Conservation (phyloP, 2,797 vertebrate genomes). For the Denticeps clupeoides region DNA sequence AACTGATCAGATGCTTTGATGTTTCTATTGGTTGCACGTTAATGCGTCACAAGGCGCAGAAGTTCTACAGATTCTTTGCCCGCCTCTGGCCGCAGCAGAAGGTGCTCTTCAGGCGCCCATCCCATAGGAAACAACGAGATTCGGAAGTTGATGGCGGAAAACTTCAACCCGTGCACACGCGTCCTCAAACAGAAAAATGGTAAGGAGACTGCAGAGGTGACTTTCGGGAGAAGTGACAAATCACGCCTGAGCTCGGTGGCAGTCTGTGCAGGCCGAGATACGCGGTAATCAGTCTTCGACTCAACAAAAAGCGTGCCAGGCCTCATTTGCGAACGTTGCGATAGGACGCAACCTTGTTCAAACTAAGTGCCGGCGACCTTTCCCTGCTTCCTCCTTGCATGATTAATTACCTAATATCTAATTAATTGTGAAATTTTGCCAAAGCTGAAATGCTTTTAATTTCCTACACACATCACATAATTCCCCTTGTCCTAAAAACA, state of each 20-base stretch:
- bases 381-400: conserved; percentile 61
- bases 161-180: no score
- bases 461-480: conserved; percentile 76
- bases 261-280: background rate
- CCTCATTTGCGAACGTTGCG: conserved; percentile 7
- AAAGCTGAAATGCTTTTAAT: conserved; percentile 80
- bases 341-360: conserved; percentile 38
- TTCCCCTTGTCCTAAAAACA: conserved; percentile 64
- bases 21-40: no score
- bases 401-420: conserved; percentile 95
- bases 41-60: no score
- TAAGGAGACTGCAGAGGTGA: conserved; percentile 1
- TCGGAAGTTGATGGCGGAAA: no score
- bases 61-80: no score
- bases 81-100: no score
- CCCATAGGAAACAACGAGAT: no score
- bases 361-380: conserved; percentile 66
- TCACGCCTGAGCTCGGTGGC: background rate
- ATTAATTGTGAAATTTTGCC: conserved; percentile 80
- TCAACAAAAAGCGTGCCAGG: background rate
- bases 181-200: no score
- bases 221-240: background rate
- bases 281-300: background rate
- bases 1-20: no score
- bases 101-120: no score